Percentiles rank a stretch among this genome's conserved stretches.
Conservation (phyloP, 2,888 invertebrate species). For the Lasioglossum villosulum region DNA sequence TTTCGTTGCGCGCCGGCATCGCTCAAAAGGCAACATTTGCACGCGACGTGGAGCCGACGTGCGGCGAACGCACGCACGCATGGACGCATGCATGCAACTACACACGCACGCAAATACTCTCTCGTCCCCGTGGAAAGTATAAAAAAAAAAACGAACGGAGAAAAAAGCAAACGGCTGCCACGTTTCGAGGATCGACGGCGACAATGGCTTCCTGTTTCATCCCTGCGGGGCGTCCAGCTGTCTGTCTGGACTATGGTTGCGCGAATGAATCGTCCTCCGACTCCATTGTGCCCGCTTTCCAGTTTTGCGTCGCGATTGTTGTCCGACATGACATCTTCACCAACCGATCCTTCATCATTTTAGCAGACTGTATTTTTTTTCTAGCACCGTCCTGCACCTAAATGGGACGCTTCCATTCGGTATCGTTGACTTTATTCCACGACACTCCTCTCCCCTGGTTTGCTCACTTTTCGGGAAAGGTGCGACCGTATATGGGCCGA, state of each 20-base stretch:
- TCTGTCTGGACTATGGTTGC: constrained; percentile 72
- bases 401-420: constrained; percentile 46
- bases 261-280: constrained; percentile 69
- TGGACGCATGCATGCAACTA: constrained; percentile 27
- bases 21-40: constrained; percentile 74
- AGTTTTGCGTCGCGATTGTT: constrained; percentile 64
- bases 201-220: constrained; percentile 79
- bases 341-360: constrained; percentile 62
- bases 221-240: constrained; percentile 77
- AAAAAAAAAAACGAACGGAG: constrained; percentile 31
- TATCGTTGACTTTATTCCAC: constrained; percentile 43
- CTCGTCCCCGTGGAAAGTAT: constrained; percentile 29
- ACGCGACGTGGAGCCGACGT: constrained; percentile 63
- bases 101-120: neutral
- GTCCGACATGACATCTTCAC: constrained; percentile 67
- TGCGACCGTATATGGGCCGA: neutral
- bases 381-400: constrained; percentile 4
- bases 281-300: constrained; percentile 67
- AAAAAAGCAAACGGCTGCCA: constrained; percentile 56
- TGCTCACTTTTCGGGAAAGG: constrained; percentile 1
- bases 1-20: constrained; percentile 69
- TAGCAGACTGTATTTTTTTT: constrained; percentile 31
- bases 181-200: constrained; percentile 67
- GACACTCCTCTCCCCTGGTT: neutral
- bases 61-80: constrained; percentile 37